phyloP scores from a whole-genome alignment of 2,888 invertebrate genomes.

The Oligia strigilis region DNA sequence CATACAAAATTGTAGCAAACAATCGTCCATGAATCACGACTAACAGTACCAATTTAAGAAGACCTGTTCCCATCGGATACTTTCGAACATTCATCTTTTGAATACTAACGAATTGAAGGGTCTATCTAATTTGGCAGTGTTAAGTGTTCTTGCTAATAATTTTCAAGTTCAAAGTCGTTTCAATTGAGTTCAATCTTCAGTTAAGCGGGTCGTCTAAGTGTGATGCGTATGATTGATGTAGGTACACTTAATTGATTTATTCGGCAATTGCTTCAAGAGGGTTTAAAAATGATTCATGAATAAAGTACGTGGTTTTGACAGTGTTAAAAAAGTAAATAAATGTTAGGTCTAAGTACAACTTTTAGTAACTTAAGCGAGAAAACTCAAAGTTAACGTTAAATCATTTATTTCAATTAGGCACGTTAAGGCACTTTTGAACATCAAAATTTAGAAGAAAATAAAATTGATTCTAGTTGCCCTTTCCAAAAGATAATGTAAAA shows the following conservation, averaged over 20 bases:
- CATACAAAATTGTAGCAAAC: conserved; percentile 81
- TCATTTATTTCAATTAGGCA: neutral
- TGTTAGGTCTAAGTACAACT: neutral
- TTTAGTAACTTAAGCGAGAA: neutral
- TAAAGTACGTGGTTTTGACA: conserved; percentile 28
- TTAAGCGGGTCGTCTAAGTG: conserved; percentile 59
- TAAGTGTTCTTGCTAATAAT: conserved; percentile 75
- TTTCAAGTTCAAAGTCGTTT: conserved; percentile 79
- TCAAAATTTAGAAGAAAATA: no score
- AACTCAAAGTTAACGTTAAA: no score
- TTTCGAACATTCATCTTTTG: conserved; percentile 39
- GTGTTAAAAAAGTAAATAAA: neutral
- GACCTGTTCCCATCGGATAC: conserved; percentile 60
- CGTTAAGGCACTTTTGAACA: no score
- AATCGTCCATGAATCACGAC: conserved; percentile 80
- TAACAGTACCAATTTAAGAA: conserved; percentile 66
- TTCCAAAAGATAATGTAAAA: no score
- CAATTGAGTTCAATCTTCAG: conserved; percentile 74
- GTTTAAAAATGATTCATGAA: conserved; percentile 28
- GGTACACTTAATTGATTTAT: conserved; percentile 54
- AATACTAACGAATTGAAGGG: conserved; percentile 45
- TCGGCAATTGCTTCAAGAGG: conserved; percentile 45
- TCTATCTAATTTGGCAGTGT: conserved; percentile 66
- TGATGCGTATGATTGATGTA: conserved; percentile 61
- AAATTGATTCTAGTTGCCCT: no score